phyloP scores from a whole-genome alignment of 2,113 vertebrate species.

The Brachypteracias leptosomus region DNA sequence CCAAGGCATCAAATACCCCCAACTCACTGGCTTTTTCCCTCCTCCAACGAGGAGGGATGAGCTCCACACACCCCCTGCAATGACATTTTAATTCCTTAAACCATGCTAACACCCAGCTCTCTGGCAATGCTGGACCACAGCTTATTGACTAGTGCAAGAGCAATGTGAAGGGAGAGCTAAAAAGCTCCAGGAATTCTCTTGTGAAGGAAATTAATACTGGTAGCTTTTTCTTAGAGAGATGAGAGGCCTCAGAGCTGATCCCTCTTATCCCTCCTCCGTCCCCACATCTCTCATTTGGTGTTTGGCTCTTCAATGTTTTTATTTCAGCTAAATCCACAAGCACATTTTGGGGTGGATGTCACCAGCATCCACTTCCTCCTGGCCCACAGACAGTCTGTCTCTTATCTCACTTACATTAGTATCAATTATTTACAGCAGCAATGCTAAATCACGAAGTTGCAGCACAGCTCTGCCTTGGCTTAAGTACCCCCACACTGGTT shows the following conservation, averaged over 20 bases:
- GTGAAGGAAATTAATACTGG: not conserved
- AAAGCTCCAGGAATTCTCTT: not conserved
- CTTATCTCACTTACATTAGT: constrained; percentile 57
- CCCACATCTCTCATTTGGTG: not conserved
- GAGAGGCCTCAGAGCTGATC: not conserved
- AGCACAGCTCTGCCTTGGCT: not conserved
- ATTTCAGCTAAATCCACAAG: constrained; percentile 23
- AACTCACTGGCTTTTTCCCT: not conserved
- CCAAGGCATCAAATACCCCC: not conserved
- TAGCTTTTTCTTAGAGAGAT: not conserved
- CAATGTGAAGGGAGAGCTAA: not conserved
- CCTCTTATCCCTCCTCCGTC: not conserved
- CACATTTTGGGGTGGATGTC: constrained; percentile 41
- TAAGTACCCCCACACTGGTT: not conserved
- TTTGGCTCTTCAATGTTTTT: not conserved
- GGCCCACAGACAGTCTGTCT: constrained; percentile 44
- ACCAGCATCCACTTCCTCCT: constrained; percentile 48
- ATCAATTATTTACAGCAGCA: constrained; percentile 28
- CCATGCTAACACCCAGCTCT: not conserved
- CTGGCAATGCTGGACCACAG: not conserved
- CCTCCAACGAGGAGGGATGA: not conserved
- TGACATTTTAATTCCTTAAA: not conserved
- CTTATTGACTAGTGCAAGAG: not conserved
- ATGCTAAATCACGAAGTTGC: constrained; percentile 23
- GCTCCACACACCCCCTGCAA: not conserved